phyloP scores from a whole-genome alignment of 2,113 vertebrate species.

The Tursiops truncatus region DNA sequence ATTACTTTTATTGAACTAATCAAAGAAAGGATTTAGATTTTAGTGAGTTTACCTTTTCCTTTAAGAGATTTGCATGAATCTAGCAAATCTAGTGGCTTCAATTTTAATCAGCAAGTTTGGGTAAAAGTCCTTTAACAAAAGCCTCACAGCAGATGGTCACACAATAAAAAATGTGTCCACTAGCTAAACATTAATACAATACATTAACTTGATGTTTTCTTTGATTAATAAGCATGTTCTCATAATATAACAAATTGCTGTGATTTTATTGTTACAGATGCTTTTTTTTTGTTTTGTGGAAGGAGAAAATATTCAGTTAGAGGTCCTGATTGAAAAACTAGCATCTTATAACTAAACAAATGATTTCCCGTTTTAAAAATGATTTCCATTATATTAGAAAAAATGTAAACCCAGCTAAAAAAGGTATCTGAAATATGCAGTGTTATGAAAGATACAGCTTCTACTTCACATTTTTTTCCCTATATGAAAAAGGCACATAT shows the following conservation, averaged over 20 bases:
- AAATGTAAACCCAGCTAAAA: neutral
- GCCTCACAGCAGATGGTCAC: conserved; percentile 43
- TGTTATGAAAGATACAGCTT: neutral
- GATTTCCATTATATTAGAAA: conserved; percentile 9
- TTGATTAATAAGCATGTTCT: conserved; percentile 58
- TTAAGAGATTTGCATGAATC: conserved; percentile 44
- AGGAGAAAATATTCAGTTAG: neutral
- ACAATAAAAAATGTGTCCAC: conserved; percentile 44
- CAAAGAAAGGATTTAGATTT: conserved; percentile 6
- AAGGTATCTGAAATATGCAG: neutral
- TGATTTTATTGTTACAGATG: conserved; percentile 49
- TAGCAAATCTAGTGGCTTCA: neutral
- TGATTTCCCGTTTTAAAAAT: neutral
- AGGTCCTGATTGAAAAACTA: neutral
- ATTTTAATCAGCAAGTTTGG: conserved; percentile 47
- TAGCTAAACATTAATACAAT: conserved; percentile 49
- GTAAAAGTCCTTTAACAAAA: conserved; percentile 33
- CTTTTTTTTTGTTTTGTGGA: neutral
- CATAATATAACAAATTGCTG: conserved; percentile 33
- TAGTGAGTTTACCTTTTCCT: neutral
- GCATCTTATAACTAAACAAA: neutral
- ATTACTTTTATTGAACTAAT: conserved; percentile 14
- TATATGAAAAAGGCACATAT: neutral
- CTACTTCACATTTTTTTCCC: neutral
- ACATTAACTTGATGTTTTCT: conserved; percentile 58